Evolutionary conservation across 1,140 invertebrate species (phyloP).

Genomic region (Paraescarpia echinospica): DNA sequence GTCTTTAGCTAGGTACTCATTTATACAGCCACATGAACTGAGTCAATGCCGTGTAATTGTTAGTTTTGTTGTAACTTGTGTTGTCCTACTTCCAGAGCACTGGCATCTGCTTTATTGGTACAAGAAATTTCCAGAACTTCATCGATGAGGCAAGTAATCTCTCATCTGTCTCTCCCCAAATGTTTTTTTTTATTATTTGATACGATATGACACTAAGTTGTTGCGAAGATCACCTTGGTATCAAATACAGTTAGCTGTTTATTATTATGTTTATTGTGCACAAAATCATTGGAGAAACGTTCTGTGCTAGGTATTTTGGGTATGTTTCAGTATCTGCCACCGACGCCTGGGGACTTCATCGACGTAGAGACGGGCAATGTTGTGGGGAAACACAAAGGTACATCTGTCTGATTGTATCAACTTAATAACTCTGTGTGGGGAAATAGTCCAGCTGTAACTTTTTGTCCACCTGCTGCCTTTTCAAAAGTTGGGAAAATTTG

Average conservation of each 20-base stretch:
- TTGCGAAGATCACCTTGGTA: not conserved
- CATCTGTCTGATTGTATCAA: too few species aligned
- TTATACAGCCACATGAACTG: too few species aligned
- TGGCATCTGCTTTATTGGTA: constrained; percentile 95
- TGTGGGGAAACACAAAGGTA: constrained; percentile 71
- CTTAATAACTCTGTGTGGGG: too few species aligned
- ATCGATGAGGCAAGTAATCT: constrained; percentile 63
- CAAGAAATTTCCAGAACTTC: constrained; percentile 63
- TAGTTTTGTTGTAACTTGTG: constrained; percentile 18
- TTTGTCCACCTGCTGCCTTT: too few species aligned
- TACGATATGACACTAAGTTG: not conserved
- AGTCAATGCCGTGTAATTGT: not conserved
- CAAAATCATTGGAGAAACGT: not conserved
- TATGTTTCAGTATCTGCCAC: constrained; percentile 75
- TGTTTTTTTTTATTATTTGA: too few species aligned
- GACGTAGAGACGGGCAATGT: constrained; percentile 76
- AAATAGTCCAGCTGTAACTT: too few species aligned
- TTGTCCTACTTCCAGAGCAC: constrained; percentile 67
- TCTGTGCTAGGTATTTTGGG: constrained; percentile 24
- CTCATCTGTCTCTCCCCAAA: not conserved
- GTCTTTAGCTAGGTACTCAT: too few species aligned
- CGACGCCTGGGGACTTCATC: constrained; percentile 78
- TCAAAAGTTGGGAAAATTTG: too few species aligned
- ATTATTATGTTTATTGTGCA: constrained; percentile 21
- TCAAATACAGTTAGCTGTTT: constrained; percentile 5